A percentile compares a stretch with the other conserved stretches of the same genome.
Evolutionary conservation across 2,888 invertebrate genomes (phyloP).

Genomic region (Ophion costatus): DNA sequence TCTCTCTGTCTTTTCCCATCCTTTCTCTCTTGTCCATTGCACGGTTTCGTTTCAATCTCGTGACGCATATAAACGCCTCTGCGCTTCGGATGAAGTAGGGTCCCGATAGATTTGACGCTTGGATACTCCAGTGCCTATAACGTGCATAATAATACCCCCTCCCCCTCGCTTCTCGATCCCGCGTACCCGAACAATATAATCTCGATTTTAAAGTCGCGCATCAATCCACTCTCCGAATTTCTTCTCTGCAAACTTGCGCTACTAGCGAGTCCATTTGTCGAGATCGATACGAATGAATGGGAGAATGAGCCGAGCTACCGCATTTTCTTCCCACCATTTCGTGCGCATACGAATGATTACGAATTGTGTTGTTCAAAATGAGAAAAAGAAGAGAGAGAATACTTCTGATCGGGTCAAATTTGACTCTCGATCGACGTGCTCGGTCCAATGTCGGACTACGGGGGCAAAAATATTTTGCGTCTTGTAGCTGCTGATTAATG

Average conservation of each 20-base stretch:
- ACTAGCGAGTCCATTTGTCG: not conserved
- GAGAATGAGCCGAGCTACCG: not conserved
- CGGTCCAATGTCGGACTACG: not conserved
- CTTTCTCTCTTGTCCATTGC: slow-evolving; percentile 54
- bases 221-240: not conserved
- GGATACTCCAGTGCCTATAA: slow-evolving; percentile 2
- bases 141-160: slow-evolving; percentile 44
- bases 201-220: not conserved
- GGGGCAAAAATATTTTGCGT: not conserved
- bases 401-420: not conserved
- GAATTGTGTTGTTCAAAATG: not conserved
- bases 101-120: slow-evolving; percentile 33
- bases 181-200: slow-evolving; percentile 33
- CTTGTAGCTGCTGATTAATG: not conserved
- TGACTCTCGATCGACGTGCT: not conserved
- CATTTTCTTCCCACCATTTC: not conserved
- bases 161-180: too few species aligned
- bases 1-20: slow-evolving; percentile 56
- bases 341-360: not conserved
- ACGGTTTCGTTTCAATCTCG: slow-evolving; percentile 34
- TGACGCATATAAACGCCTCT: slow-evolving; percentile 52
- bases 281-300: not conserved
- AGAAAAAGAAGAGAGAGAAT: not conserved
- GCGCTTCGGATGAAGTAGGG: slow-evolving; percentile 48
- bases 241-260: not conserved